phyloP scores from a whole-genome alignment of 2,888 invertebrate species.

The Agapostemon virescens region DNA sequence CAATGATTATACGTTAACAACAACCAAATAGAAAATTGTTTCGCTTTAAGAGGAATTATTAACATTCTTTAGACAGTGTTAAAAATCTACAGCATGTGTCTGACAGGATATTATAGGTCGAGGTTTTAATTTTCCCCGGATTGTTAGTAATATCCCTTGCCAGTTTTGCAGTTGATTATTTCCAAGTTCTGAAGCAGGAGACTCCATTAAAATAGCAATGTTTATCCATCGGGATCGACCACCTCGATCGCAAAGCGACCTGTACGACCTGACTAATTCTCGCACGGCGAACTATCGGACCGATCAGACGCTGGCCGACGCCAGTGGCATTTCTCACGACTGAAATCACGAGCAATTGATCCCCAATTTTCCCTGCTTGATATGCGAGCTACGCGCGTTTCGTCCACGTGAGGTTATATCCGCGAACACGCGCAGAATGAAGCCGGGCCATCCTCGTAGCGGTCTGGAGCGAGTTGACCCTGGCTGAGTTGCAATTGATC shows the following conservation, averaged over 20 bases:
- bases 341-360: slow-evolving; percentile 61
- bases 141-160: no score
- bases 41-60: no score
- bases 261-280: slow-evolving; percentile 14
- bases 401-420: slow-evolving; percentile 53
- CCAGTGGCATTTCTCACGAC: slow-evolving; percentile 59
- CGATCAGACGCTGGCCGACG: slow-evolving; percentile 21
- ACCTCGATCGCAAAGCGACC: background rate
- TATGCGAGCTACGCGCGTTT: slow-evolving; percentile 64
- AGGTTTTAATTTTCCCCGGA: no score
- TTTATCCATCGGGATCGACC: background rate
- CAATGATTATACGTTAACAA: no score
- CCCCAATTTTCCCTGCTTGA: slow-evolving; percentile 63
- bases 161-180: background rate
- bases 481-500: slow-evolving; percentile 79
- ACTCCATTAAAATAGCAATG: background rate
- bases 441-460: slow-evolving; percentile 57
- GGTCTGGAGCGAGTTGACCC: slow-evolving; percentile 76
- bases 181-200: background rate
- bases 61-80: no score
- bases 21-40: no score
- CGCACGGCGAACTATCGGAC: background rate
- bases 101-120: no score
- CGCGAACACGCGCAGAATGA: slow-evolving; percentile 48
- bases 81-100: no score